Percentiles rank a stretch among this genome's conserved stretches.
These are phyloP conservation scores for Chiloscyllium punctatum DNA, from an alignment of 2,797 vertebrate genomes.

Conservation along the genomic window DNA sequence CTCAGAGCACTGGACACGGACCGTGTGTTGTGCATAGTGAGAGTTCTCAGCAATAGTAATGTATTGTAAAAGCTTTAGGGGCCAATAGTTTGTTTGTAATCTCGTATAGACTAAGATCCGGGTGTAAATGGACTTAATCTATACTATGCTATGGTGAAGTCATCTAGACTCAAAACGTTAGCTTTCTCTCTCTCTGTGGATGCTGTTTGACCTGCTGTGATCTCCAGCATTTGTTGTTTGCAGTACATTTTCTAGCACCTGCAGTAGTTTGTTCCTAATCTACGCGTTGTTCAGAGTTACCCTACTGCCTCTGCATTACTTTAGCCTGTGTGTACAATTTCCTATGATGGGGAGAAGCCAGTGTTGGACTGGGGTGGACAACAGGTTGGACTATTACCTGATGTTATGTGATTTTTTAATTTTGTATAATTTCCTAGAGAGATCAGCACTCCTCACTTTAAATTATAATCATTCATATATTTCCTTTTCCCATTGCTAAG, in stretches of 20 bases:
- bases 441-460: neutral
- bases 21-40: neutral
- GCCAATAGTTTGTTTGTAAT: neutral
- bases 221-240: no score
- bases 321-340: neutral
- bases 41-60: no score
- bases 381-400: no score
- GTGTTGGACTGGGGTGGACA: no score
- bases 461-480: neutral
- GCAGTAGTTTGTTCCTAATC: neutral
- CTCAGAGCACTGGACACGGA: neutral
- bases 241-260: no score
- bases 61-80: neutral
- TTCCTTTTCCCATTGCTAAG: neutral
- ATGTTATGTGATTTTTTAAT: no score
- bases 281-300: neutral
- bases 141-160: no score
- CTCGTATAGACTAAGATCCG: neutral
- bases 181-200: no score
- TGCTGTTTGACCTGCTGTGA: no score
- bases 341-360: no score
- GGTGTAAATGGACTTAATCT: neutral
- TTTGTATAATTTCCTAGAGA: neutral
- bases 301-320: neutral
- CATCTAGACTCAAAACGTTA: no score